A percentile compares a stretch with the other conserved stretches of the same genome.
Conservation (phyloP, 2,113 vertebrate genomes). For the Oreochromis tanganicae region DNA sequence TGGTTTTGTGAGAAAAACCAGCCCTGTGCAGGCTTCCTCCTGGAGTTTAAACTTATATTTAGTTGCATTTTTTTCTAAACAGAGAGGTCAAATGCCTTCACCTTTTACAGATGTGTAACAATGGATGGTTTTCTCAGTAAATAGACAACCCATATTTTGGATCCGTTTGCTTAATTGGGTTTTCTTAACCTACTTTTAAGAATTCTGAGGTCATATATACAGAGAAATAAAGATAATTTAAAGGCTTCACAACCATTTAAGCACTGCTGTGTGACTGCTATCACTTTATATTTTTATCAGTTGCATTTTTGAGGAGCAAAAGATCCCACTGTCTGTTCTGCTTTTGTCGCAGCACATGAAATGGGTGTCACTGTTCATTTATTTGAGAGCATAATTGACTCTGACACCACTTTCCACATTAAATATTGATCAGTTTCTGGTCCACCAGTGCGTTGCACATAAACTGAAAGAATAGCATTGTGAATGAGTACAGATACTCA, state of each 20-base stretch:
- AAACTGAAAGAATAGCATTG: neutral
- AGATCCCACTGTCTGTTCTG: neutral
- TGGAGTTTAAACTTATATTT: neutral
- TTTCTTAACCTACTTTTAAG: neutral
- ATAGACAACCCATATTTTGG: neutral
- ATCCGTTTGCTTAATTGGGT: rapidly evolving
- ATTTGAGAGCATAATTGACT: neutral
- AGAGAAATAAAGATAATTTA: neutral
- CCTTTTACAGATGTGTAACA: neutral
- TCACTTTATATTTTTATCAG: neutral
- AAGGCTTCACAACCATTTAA: neutral
- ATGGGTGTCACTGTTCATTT: neutral
- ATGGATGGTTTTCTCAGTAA: neutral
- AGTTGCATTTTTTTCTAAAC: rapidly evolving
- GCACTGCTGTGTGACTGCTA: neutral
- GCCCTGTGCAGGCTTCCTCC: neutral
- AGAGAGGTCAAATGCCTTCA: neutral
- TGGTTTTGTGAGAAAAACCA: neutral
- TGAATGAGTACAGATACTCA: neutral
- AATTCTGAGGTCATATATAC: neutral
- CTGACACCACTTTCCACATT: neutral
- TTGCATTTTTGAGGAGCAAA: neutral
- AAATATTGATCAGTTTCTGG: neutral
- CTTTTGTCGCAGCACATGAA: neutral
- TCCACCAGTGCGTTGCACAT: neutral